Percentiles rank a stretch among this genome's conserved stretches.
These are phyloP conservation scores for Heliothis peltigera DNA, from an alignment of 2,888 invertebrate genomes.

Conservation along the genomic window DNA sequence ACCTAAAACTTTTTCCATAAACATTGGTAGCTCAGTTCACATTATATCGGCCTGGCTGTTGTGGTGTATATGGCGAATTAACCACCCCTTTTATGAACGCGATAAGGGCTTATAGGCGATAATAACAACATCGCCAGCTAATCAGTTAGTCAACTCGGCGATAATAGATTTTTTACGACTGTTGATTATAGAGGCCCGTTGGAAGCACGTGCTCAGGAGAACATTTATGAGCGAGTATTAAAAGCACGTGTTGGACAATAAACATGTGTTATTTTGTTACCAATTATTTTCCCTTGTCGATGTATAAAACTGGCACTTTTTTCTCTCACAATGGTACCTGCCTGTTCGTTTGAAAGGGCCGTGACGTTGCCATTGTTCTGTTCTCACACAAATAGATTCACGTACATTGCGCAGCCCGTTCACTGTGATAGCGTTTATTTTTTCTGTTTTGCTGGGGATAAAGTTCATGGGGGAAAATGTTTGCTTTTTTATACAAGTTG, in stretches of 20 bases:
- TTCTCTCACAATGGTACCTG: slow-evolving; percentile 17
- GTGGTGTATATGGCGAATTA: slow-evolving; percentile 8
- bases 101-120: slow-evolving; percentile 20
- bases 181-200: slow-evolving; percentile 14
- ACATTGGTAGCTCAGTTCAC: slow-evolving; percentile 13
- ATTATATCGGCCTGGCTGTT: slow-evolving; percentile 14
- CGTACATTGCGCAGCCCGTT: slow-evolving; percentile 25
- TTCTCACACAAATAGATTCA: slow-evolving; percentile 43
- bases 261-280: not conserved
- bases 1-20: slow-evolving; percentile 23
- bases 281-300: slow-evolving; percentile 4
- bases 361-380: slow-evolving; percentile 37
- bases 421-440: slow-evolving; percentile 34
- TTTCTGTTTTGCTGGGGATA: slow-evolving; percentile 23
- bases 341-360: slow-evolving; percentile 23
- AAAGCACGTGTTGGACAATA: slow-evolving; percentile 5
- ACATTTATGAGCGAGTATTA: slow-evolving; percentile 15
- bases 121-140: slow-evolving; percentile 38
- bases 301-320: slow-evolving; percentile 3
- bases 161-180: slow-evolving; percentile 25
- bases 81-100: slow-evolving; percentile 8
- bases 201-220: not conserved
- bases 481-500: slow-evolving; percentile 6
- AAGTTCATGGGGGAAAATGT: slow-evolving; percentile 14
- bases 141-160: slow-evolving; percentile 37